Conservation (phyloP, 1,140 invertebrate genomes). For the Atta colombica region DNA sequence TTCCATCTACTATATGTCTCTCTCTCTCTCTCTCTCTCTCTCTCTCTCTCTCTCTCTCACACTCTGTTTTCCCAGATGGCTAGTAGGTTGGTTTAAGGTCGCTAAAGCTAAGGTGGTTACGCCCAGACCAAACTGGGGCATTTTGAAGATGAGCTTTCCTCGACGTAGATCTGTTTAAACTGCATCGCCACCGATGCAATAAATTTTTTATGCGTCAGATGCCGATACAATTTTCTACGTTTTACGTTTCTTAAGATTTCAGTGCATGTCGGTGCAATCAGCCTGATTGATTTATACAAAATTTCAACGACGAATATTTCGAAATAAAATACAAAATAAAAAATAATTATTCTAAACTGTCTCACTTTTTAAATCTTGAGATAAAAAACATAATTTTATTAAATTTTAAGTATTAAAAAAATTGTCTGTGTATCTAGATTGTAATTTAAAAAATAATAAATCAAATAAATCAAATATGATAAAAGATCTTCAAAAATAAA, state of each 20-base stretch:
- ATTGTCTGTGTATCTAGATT: not conserved
- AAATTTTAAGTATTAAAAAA: not conserved
- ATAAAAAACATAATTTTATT: not conserved
- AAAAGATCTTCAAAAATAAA: not conserved
- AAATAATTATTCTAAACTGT: not conserved
- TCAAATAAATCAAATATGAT: not conserved
- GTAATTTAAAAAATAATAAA: not conserved
- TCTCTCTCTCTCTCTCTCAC: too few species aligned
- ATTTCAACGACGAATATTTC: not conserved
- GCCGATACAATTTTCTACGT: conserved; percentile 13
- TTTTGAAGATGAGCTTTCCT: conserved; percentile 57
- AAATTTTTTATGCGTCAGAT: conserved; percentile 30
- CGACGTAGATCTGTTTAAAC: conserved; percentile 39
- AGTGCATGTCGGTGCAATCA: not conserved
- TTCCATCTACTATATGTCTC: conserved; percentile 53
- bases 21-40: conserved; percentile 27
- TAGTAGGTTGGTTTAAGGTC: conserved; percentile 64
- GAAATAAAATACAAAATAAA: conserved; percentile 1
- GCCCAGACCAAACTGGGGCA: conserved; percentile 32
- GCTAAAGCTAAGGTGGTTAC: conserved; percentile 60
- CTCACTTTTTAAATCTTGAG: not conserved
- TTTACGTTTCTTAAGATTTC: conserved; percentile 12
- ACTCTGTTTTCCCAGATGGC: conserved; percentile 36
- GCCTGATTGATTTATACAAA: conserved; percentile 2
- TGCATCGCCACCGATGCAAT: conserved; percentile 29